Conservation (phyloP, 2,888 invertebrate species). For the Lissonota sp. region DNA sequence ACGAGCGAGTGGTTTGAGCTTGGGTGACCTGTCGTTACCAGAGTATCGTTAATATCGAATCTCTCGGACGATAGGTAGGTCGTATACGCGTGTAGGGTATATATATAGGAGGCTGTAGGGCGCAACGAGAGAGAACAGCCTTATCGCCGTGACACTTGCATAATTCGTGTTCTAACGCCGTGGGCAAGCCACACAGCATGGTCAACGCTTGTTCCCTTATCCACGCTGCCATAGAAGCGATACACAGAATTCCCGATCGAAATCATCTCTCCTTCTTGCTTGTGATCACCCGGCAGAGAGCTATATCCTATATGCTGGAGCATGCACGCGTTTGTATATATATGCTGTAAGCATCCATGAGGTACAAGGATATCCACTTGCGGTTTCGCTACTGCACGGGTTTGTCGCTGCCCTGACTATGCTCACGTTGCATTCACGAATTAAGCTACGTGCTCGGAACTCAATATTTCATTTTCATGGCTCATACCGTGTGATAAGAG, state of each 20-base stretch:
- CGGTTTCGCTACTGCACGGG: slow-evolving; percentile 32
- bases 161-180: slow-evolving; percentile 59
- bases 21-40: slow-evolving; percentile 35
- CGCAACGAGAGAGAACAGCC: slow-evolving; percentile 21
- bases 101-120: slow-evolving; percentile 14
- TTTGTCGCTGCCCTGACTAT: slow-evolving; percentile 16
- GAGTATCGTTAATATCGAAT: slow-evolving; percentile 53
- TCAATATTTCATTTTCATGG: background rate
- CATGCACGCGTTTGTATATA: background rate
- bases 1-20: slow-evolving; percentile 13
- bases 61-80: slow-evolving; percentile 28
- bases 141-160: slow-evolving; percentile 61
- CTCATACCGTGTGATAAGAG: too few relatives aligned
- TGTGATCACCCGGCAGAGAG: slow-evolving; percentile 30
- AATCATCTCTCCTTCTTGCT: slow-evolving; percentile 52
- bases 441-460: slow-evolving; percentile 9
- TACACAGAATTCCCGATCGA: slow-evolving; percentile 47
- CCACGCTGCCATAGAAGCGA: slow-evolving; percentile 18
- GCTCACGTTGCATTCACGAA: background rate
- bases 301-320: slow-evolving; percentile 15
- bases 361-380: slow-evolving; percentile 54
- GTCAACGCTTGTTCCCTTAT: slow-evolving; percentile 40
- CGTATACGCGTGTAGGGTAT: background rate
- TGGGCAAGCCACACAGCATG: slow-evolving; percentile 44
- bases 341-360: slow-evolving; percentile 10